Percentiles rank a stretch among this genome's conserved stretches.
Evolutionary conservation across 2,888 invertebrate genomes (phyloP).

Genomic region (Crepidodera aurea): DNA sequence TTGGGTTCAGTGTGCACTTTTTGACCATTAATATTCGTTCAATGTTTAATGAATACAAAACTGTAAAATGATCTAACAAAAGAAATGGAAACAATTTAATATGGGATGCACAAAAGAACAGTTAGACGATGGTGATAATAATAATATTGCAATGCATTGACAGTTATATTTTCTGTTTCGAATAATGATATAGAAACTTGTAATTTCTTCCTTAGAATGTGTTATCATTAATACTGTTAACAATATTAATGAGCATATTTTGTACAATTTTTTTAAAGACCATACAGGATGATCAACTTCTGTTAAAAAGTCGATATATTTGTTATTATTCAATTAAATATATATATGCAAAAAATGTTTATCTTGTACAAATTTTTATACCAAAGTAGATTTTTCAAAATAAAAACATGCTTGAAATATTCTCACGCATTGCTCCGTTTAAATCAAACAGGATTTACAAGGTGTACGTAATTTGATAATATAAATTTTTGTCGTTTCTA

Average conservation of each 20-base stretch:
- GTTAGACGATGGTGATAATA: slow-evolving; percentile 3
- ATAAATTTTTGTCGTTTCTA: slow-evolving; percentile 5
- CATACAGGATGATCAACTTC: too few species aligned
- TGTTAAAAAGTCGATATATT: too few species aligned
- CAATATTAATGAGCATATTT: too few species aligned
- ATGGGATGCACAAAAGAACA: slow-evolving; percentile 1
- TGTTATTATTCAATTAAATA: too few species aligned
- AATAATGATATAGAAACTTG: neutral
- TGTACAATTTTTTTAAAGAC: too few species aligned
- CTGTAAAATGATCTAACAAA: slow-evolving; percentile 5
- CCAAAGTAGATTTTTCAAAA: too few species aligned
- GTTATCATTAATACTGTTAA: too few species aligned
- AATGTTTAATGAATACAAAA: slow-evolving; percentile 12
- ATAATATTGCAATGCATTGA: neutral
- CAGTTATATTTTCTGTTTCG: neutral
- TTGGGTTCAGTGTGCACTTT: neutral
- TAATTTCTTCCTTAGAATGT: too few species aligned
- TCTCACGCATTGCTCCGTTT: neutral
- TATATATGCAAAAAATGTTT: too few species aligned
- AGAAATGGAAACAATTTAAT: neutral
- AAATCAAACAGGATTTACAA: neutral
- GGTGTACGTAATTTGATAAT: neutral
- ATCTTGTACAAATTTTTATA: too few species aligned
- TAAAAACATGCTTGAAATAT: neutral
- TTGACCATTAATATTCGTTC: slow-evolving; percentile 1